phyloP scores from a whole-genome alignment of 2,797 vertebrate species.

The Scarus forsteni region DNA sequence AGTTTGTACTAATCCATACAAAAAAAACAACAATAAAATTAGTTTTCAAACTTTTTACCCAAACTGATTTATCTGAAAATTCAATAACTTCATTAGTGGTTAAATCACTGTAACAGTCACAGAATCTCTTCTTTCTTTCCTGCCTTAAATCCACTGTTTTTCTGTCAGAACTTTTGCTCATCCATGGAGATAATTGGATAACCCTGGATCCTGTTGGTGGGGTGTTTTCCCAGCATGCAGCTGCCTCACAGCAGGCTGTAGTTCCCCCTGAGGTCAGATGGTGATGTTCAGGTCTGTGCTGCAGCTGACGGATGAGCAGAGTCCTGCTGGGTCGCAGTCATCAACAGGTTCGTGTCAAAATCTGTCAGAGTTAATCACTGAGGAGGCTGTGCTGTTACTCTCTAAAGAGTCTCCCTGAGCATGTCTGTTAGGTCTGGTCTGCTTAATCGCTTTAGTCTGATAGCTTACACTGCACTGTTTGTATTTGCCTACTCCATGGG shows the following conservation, averaged over 20 bases:
- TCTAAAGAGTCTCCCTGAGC: too few relatives aligned
- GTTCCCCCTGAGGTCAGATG: slow-evolving; percentile 18
- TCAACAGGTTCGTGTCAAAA: slow-evolving; percentile 38
- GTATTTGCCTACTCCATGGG: too few relatives aligned
- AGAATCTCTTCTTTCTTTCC: not conserved
- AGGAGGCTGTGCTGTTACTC: too few relatives aligned
- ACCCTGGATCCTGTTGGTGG: slow-evolving; percentile 9
- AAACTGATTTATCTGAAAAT: too few relatives aligned
- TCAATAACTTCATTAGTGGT: too few relatives aligned
- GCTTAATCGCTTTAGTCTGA: too few relatives aligned
- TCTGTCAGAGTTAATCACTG: slow-evolving; percentile 10
- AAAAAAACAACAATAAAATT: too few relatives aligned
- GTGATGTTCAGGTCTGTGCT: slow-evolving; percentile 22
- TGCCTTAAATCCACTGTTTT: slow-evolving; percentile 5
- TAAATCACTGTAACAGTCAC: too few relatives aligned
- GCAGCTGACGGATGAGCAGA: slow-evolving; percentile 56
- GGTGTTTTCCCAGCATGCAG: slow-evolving; percentile 15
- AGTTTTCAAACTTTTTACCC: too few relatives aligned
- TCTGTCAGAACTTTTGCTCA: not conserved
- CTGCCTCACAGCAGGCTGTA: slow-evolving; percentile 12
- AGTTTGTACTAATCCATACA: too few relatives aligned
- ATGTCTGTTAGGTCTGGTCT: too few relatives aligned
- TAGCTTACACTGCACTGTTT: too few relatives aligned
- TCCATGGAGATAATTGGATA: slow-evolving; percentile 19
- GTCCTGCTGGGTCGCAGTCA: slow-evolving; percentile 44